Evolutionary conservation across 2,888 invertebrate genomes (phyloP).

Genomic region (Crematogaster levior): DNA sequence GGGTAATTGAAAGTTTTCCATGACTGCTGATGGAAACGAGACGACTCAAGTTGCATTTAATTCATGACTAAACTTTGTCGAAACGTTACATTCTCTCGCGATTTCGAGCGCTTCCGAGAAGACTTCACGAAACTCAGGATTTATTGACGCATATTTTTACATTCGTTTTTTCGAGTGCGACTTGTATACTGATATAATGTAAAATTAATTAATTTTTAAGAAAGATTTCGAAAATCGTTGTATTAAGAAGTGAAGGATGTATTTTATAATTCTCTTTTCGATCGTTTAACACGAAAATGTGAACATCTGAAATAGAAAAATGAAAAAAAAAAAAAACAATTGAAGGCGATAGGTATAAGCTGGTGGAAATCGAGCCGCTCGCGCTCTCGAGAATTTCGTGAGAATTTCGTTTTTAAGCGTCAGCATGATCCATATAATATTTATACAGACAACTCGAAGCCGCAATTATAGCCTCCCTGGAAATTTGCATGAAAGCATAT

Average conservation of each 20-base stretch:
- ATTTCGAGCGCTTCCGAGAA: neutral
- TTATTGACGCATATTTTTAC: constrained; percentile 10
- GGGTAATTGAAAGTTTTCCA: constrained; percentile 72
- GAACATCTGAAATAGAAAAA: neutral
- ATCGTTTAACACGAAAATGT: neutral
- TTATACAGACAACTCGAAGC: neutral
- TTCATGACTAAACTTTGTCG: constrained; percentile 22
- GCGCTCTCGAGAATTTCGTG: neutral
- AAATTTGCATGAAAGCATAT: constrained; percentile 20
- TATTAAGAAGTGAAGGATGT: neutral
- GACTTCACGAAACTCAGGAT: neutral
- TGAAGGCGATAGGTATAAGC: neutral
- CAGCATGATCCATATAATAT: constrained; percentile 1
- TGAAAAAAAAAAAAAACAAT: neutral
- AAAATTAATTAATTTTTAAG: neutral
- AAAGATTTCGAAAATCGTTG: neutral
- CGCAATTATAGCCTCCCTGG: neutral
- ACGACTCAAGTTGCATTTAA: constrained; percentile 34
- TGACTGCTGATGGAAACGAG: constrained; percentile 43
- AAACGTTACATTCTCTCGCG: constrained; percentile 23
- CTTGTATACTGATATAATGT: neutral
- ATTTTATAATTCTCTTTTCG: neutral
- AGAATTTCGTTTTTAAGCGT: neutral
- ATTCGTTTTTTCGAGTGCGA: neutral
- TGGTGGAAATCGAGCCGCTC: neutral